Evolutionary conservation across 2,113 vertebrate genomes (phyloP).

Genomic region (Probosciger aterrimus): DNA sequence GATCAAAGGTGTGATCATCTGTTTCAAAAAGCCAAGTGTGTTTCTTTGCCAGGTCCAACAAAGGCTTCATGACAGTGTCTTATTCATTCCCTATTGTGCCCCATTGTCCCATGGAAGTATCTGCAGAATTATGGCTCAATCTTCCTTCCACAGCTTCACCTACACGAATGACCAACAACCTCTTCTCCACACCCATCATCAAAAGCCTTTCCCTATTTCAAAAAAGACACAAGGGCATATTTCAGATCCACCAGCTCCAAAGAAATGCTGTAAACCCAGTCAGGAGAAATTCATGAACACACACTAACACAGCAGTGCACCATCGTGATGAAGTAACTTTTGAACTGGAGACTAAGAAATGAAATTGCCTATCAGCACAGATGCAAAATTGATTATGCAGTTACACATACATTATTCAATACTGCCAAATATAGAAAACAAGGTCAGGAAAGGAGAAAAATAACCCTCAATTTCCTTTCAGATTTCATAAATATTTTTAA

Average conservation of each 20-base stretch:
- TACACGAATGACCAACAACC: neutral
- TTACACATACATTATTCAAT: neutral
- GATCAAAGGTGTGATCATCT: slow-evolving; percentile 1
- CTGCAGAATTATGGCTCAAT: neutral
- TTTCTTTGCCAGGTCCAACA: neutral
- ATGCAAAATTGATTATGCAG: neutral
- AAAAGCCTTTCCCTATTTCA: neutral
- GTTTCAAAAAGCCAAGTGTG: neutral
- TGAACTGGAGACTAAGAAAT: neutral
- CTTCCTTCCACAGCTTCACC: neutral
- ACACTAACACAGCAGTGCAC: neutral
- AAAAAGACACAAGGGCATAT: neutral
- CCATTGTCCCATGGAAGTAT: neutral
- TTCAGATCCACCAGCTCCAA: neutral
- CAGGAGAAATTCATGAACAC: neutral
- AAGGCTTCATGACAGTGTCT: neutral
- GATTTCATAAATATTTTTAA: neutral
- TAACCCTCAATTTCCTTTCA: neutral
- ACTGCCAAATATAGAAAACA: neutral
- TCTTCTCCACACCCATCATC: neutral
- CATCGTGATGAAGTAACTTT: neutral
- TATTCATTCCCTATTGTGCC: neutral
- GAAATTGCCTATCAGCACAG: neutral
- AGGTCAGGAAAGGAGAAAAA: neutral
- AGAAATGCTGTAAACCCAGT: neutral